phyloP scores from a whole-genome alignment of 2,888 invertebrate species.

The Mimumesa dahlbomi region DNA sequence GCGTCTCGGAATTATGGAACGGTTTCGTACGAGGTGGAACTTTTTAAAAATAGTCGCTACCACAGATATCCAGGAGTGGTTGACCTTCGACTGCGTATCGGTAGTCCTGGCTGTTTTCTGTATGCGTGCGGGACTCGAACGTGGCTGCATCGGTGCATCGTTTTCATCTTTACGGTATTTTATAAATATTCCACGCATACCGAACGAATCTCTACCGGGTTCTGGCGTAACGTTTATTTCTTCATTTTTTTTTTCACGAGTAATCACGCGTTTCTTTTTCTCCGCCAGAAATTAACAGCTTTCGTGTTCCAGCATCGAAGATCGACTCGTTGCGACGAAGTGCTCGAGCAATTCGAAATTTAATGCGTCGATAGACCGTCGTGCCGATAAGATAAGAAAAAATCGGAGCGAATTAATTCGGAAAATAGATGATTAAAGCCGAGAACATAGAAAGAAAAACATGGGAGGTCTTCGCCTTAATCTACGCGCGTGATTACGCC shows the following conservation, averaged over 20 bases:
- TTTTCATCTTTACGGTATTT: background rate
- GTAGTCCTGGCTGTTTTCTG: slow-evolving; percentile 9
- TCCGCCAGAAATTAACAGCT: no score
- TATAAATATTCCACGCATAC: background rate
- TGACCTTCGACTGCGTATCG: slow-evolving; percentile 37
- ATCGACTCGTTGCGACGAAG: background rate
- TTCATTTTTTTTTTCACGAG: no score
- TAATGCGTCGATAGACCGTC: background rate
- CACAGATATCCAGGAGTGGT: slow-evolving; percentile 24
- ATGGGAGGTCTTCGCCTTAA: background rate
- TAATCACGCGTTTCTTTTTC: no score
- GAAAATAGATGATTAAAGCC: no score
- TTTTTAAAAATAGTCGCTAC: slow-evolving; percentile 11
- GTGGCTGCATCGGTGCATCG: background rate
- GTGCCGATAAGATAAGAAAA: background rate
- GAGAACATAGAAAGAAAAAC: background rate
- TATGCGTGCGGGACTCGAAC: background rate
- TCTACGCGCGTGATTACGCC: no score
- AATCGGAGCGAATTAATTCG: no score
- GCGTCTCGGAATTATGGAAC: background rate
- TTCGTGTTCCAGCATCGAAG: background rate
- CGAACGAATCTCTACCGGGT: no score
- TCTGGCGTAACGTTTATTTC: no score
- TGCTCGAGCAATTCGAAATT: background rate
- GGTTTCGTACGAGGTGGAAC: background rate